These are phyloP conservation scores for Pseudochirops cupreus DNA, from an alignment of 2,797 vertebrate genomes.

Conservation along the genomic window DNA sequence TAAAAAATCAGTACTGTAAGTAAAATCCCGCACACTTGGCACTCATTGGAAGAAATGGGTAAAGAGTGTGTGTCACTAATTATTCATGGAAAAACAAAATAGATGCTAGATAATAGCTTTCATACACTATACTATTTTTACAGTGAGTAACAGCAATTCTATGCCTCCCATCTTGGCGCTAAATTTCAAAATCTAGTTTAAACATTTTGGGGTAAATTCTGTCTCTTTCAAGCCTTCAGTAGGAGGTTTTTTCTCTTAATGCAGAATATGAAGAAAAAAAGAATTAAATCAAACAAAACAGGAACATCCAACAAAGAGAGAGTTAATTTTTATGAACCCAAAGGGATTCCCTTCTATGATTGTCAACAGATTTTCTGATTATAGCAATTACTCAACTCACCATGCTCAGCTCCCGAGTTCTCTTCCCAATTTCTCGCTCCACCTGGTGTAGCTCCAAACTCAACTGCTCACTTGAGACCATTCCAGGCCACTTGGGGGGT, in stretches of 20 bases:
- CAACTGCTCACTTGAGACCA: slow-evolving; percentile 97
- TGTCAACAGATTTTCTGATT: not conserved
- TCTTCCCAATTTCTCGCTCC: slow-evolving; percentile 98
- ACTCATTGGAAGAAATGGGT: slow-evolving; percentile 31
- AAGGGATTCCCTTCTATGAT: not conserved
- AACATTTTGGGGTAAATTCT: not conserved
- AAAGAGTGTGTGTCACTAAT: not conserved
- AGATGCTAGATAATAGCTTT: slow-evolving; percentile 5
- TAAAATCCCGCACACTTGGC: slow-evolving; percentile 8
- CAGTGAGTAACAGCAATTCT: not conserved
- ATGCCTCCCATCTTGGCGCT: not conserved
- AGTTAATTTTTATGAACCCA: not conserved
- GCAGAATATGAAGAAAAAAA: slow-evolving; percentile 39
- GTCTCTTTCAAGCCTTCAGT: slow-evolving; percentile 22
- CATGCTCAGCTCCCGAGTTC: slow-evolving; percentile 96
- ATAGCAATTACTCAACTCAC: slow-evolving; percentile 80
- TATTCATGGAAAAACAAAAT: not conserved
- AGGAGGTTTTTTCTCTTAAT: slow-evolving; percentile 17
- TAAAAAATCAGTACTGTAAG: slow-evolving; percentile 65
- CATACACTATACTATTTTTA: not conserved
- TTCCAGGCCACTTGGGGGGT: slow-evolving; percentile 92
- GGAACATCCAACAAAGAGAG: slow-evolving; percentile 3
- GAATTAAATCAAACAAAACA: slow-evolving; percentile 25
- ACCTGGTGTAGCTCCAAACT: slow-evolving; percentile 98
- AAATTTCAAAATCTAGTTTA: slow-evolving; percentile 45